A percentile compares a stretch with the other conserved stretches of the same genome.
These are phyloP conservation scores for Glandiceps talaboti DNA, from an alignment of 53 echinoderm and acorn worm genomes.

Conservation along the genomic window DNA sequence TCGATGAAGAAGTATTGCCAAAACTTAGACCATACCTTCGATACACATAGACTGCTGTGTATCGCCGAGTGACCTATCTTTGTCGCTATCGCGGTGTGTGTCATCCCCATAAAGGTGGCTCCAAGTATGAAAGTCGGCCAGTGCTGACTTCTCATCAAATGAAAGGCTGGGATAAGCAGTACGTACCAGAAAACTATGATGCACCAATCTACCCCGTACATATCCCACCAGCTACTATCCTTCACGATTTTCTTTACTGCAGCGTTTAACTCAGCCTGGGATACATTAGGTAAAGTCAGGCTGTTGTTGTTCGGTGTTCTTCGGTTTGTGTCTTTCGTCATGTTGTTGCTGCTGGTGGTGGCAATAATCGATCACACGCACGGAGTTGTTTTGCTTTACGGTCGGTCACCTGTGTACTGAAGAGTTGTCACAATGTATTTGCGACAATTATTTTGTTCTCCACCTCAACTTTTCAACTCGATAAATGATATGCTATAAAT, in stretches of 20 bases:
- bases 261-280: conserved; percentile 25
- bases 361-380: too few species aligned
- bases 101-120: conserved; percentile 32
- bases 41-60: conserved; percentile 49
- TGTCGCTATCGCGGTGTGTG: conserved; percentile 44
- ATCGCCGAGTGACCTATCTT: conserved; percentile 41
- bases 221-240: conserved; percentile 57
- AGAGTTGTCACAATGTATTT: too few species aligned
- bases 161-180: conserved; percentile 25
- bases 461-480: too few species aligned
- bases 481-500: too few species aligned
- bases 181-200: conserved; percentile 26
- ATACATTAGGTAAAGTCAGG: too few species aligned
- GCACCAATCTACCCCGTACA: conserved; percentile 63
- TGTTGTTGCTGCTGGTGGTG: too few species aligned
- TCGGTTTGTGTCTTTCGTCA: too few species aligned
- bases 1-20: conserved; percentile 63
- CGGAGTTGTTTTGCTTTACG: too few species aligned
- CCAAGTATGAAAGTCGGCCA: conserved; percentile 29
- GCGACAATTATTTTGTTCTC: too few species aligned
- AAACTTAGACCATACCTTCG: conserved; percentile 33
- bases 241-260: conserved; percentile 22
- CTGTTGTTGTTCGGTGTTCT: too few species aligned
- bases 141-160: conserved; percentile 24
- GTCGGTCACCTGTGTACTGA: too few species aligned